Conservation (phyloP, 2,797 vertebrate species). For the Liasis olivaceus region DNA sequence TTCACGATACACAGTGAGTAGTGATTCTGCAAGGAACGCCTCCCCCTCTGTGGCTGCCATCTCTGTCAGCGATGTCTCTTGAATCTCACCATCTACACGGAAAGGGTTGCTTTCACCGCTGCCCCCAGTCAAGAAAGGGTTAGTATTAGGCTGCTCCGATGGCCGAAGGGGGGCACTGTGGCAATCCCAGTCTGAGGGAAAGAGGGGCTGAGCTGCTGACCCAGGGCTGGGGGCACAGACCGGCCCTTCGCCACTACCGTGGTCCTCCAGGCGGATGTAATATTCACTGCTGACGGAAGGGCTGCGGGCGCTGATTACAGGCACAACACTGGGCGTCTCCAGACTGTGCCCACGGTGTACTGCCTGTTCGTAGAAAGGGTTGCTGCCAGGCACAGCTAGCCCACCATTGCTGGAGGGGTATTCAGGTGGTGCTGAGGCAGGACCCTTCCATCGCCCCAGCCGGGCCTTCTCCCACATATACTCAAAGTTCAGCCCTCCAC, state of each 20-base stretch:
- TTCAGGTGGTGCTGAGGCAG: conserved; percentile 75
- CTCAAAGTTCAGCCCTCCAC: conserved; percentile 92
- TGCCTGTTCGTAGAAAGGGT: conserved; percentile 76
- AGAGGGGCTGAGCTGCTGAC: conserved; percentile 71
- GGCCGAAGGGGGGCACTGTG: conserved; percentile 55
- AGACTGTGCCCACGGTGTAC: conserved; percentile 67
- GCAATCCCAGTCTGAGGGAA: conserved; percentile 72
- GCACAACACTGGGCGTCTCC: conserved; percentile 91
- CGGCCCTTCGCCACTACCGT: conserved; percentile 65
- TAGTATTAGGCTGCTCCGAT: conserved; percentile 42
- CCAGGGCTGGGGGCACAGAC: conserved; percentile 54
- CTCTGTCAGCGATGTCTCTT: conserved; percentile 58
- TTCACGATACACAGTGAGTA: conserved; percentile 51
- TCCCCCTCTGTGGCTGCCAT: background rate
- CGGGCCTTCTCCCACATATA: conserved; percentile 94
- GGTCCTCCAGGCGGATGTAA: conserved; percentile 91
- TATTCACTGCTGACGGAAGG: conserved; percentile 93
- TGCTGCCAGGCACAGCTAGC: conserved; percentile 72
- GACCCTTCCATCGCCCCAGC: conserved; percentile 80
- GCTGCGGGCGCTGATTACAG: conserved; percentile 90
- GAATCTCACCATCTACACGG: conserved; percentile 39
- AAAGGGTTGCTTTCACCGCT: conserved; percentile 58
- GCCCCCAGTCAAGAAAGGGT: conserved; percentile 62
- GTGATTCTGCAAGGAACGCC: conserved; percentile 45
- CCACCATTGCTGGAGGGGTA: conserved; percentile 64